A percentile compares a stretch with the other conserved stretches of the same genome.
Evolutionary conservation across 2,797 vertebrate genomes (phyloP).

Genomic region (Eulemur rubriventer): DNA sequence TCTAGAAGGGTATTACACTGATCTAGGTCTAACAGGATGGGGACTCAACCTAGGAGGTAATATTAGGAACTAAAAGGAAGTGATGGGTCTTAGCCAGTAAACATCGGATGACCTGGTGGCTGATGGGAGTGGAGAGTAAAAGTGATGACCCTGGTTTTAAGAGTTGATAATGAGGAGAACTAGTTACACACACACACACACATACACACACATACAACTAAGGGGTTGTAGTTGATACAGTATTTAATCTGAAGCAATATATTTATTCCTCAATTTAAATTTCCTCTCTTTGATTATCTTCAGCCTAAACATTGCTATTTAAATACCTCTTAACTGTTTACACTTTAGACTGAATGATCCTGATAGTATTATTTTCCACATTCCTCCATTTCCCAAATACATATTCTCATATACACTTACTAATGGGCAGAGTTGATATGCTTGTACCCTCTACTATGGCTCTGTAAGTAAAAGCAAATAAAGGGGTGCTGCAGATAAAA

Average conservation of each 20-base stretch:
- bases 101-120: background rate
- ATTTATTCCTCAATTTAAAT: constrained; percentile 4
- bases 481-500: background rate
- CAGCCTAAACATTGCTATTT: background rate
- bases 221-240: background rate
- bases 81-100: background rate
- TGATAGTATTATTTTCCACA: background rate
- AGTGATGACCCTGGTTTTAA: background rate
- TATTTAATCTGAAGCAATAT: background rate
- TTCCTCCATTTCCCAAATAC: background rate
- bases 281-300: background rate
- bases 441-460: background rate
- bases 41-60: background rate
- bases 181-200: background rate
- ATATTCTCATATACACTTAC: background rate
- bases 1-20: background rate
- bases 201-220: background rate
- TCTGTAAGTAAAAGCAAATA: background rate
- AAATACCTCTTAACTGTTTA: background rate
- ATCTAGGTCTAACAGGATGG: background rate
- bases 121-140: background rate
- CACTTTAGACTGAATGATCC: background rate
- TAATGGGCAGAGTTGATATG: background rate
- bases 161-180: background rate
- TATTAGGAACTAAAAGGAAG: background rate